phyloP scores from a whole-genome alignment of 1,140 invertebrate species.

The Chironomus striatipennis region DNA sequence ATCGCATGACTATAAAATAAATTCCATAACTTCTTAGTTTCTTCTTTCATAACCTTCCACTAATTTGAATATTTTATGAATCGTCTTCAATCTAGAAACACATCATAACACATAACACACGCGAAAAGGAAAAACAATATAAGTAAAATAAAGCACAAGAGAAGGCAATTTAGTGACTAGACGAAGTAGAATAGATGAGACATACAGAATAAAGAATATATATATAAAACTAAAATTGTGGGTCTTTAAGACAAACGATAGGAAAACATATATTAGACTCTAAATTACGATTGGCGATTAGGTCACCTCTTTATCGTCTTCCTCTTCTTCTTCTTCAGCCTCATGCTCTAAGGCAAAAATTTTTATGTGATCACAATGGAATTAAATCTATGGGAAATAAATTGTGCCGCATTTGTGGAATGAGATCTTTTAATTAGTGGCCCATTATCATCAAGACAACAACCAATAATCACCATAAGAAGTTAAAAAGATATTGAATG shows the following conservation, averaged over 20 bases:
- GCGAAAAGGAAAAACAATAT: background rate
- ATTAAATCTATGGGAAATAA: background rate
- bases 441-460: constrained; percentile 16
- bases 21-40: background rate
- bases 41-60: background rate
- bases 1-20: constrained; percentile 14
- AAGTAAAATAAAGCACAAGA: background rate
- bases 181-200: background rate
- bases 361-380: no score
- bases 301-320: background rate
- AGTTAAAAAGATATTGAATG: background rate
- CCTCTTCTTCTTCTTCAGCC: no score
- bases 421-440: constrained; percentile 22
- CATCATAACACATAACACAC: constrained; percentile 12
- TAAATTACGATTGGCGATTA: background rate
- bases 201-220: no score
- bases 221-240: background rate
- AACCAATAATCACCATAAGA: background rate
- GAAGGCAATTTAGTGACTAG: constrained; percentile 7
- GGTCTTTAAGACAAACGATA: constrained; percentile 12
- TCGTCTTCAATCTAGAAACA: constrained; percentile 8
- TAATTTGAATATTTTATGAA: constrained; percentile 15
- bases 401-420: background rate
- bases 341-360: no score
- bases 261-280: constrained; percentile 7